These are phyloP conservation scores for Aelia acuminata DNA, from an alignment of 2,888 invertebrate species.

Conservation along the genomic window DNA sequence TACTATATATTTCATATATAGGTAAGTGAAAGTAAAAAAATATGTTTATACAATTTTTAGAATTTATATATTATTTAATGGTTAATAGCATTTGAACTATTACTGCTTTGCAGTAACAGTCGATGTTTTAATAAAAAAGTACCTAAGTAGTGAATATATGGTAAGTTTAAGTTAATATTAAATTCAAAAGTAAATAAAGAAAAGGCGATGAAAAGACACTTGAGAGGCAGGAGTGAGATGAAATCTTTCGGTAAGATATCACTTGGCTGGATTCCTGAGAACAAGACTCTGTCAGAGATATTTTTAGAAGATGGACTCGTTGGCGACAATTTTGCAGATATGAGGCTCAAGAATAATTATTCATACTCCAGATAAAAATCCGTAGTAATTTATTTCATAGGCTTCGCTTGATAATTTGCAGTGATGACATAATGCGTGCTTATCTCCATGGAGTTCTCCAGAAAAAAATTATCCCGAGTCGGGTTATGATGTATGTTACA, in stretches of 20 bases:
- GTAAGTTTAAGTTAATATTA: too few relatives aligned
- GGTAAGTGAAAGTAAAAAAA: too few relatives aligned
- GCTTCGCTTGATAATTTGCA: not conserved
- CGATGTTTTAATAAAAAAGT: too few relatives aligned
- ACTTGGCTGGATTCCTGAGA: not conserved
- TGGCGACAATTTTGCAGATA: constrained; percentile 34
- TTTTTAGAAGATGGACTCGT: constrained; percentile 14
- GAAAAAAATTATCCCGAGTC: not conserved
- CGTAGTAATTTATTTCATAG: not conserved
- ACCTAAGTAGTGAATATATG: too few relatives aligned
- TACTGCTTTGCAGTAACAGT: not conserved
- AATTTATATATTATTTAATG: too few relatives aligned
- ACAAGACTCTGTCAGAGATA: constrained; percentile 12
- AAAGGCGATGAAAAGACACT: not conserved
- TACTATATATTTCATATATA: too few relatives aligned
- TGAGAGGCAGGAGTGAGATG: not conserved
- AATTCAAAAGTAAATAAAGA: not conserved
- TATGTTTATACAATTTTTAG: too few relatives aligned
- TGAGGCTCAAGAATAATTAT: constrained; percentile 3
- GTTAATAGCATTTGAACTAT: too few relatives aligned
- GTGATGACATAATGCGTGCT: constrained; percentile 9
- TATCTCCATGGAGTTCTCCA: not conserved
- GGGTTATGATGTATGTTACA: not conserved
- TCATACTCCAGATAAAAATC: constrained; percentile 12
- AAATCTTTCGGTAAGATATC: not conserved